Base-by-base conservation (phyloP, 2,113 vertebrate species). In the Chloropsis cyanopogon region DNA sequence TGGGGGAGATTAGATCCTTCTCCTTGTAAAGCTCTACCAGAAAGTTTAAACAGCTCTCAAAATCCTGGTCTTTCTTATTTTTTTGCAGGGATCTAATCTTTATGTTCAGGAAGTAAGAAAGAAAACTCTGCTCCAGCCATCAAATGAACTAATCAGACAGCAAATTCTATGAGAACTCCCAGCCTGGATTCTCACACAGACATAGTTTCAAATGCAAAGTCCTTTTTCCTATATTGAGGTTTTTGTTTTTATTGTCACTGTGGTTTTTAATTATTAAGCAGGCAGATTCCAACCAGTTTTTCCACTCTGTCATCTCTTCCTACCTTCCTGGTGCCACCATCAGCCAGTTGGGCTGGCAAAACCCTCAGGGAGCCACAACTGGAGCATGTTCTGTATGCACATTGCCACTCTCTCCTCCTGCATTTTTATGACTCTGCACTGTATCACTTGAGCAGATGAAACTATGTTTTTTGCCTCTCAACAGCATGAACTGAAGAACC, bases 181-280 rank as follows among this genome's bases (percentile, higher is more conserved):
- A 5, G 56, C 53, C 64, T 72, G 14, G 46, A 14, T 75, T 86
- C 80, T 88, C 47, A 60, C 83, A 86, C 31, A 91, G 65, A 44
- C 19, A 5, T 4, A 0, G 4, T 52, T 93, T 68, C 28, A 70
- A 94, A 92, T 60, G 76, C 68, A 28, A 93, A 93, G 57, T 44
- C 46, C 25, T 23, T 56, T 64, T 31, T 86, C 47, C 47, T 66
- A 28, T 16, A 75, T 0, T 39, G 42, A 86, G 33, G 25, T 88
- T 60, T 88, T 88, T 80, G 35, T 3, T 88, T 86, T 88, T 47
- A 93, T 42, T 86, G 59, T 66, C 7, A 1, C 59, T 88, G 79
- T 88, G 93, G 46, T 33, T 94, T 91, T 80, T 77, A 63, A 65
- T 94, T 84, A 90, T 73, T 88, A 83, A 80, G 72, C 50, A 52